Conservation (phyloP, 2,888 invertebrate genomes). For the Lithophane leautieri region DNA sequence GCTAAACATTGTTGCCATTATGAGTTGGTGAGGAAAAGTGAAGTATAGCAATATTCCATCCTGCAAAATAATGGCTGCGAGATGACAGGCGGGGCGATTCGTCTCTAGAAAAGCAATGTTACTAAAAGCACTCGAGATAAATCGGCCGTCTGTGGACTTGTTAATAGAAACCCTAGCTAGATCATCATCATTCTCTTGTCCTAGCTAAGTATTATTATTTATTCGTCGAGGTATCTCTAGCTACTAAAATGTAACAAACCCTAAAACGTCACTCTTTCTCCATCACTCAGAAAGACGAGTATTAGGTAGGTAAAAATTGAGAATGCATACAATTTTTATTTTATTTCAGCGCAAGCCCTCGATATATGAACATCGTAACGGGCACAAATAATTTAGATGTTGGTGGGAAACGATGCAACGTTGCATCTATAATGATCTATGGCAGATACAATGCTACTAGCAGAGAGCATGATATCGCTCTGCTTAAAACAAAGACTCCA, state of each 20-base stretch:
- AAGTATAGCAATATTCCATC: too few relatives aligned
- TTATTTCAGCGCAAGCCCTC: constrained; percentile 78
- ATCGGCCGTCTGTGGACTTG: not conserved
- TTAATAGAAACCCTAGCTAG: not conserved
- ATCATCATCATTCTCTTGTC: not conserved
- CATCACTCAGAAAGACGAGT: not conserved
- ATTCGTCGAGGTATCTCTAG: not conserved
- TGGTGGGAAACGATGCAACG: constrained; percentile 74
- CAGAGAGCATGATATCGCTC: constrained; percentile 81
- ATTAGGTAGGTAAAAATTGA: not conserved
- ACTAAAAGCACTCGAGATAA: not conserved
- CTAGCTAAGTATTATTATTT: not conserved
- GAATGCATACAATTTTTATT: not conserved
- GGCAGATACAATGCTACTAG: constrained; percentile 72
- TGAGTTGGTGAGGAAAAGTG: not conserved
- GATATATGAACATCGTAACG: constrained; percentile 78
- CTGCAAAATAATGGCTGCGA: not conserved
- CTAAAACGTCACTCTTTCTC: not conserved
- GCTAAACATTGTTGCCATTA: not conserved
- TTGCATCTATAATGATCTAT: constrained; percentile 74
- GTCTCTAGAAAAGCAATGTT: not conserved
- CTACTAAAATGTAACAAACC: not conserved
- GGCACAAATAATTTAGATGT: constrained; percentile 82
- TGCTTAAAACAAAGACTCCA: constrained; percentile 74
- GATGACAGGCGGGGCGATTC: not conserved